Evolutionary conservation across 92 coral and sea anemone genomes (phyloP).

Genomic region (Palythoa caribaeorum): DNA sequence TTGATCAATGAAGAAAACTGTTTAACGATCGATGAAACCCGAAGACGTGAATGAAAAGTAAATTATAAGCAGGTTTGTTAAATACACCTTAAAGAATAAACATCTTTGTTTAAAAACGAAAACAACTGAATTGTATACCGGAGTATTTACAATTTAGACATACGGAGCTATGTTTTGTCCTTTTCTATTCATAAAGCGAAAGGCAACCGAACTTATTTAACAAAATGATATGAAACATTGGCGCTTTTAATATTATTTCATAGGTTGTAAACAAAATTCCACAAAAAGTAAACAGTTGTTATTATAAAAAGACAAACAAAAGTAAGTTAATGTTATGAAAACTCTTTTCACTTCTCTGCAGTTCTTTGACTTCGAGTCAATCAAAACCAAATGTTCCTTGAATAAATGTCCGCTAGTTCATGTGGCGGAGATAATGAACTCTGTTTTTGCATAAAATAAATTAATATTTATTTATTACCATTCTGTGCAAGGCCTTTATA

Average conservation of each 20-base stretch:
- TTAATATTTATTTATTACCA: too few species aligned
- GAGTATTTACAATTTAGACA: neutral
- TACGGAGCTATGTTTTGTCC: neutral
- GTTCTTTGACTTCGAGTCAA: neutral
- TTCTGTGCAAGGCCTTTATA: too few species aligned
- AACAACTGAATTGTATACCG: neutral
- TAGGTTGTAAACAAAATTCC: neutral
- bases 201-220: neutral
- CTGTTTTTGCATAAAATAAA: too few species aligned
- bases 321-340: neutral
- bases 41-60: too few species aligned
- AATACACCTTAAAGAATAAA: neutral
- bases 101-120: neutral
- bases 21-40: too few species aligned
- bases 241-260: neutral
- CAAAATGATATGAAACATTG: neutral
- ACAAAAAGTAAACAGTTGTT: neutral
- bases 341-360: neutral
- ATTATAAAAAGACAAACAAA: neutral
- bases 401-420: neutral
- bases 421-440: neutral
- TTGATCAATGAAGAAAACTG: too few species aligned
- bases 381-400: neutral
- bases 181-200: neutral
- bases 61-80: neutral